Conservation (phyloP, 2,113 vertebrate genomes). For the Coptodon rendalli region DNA sequence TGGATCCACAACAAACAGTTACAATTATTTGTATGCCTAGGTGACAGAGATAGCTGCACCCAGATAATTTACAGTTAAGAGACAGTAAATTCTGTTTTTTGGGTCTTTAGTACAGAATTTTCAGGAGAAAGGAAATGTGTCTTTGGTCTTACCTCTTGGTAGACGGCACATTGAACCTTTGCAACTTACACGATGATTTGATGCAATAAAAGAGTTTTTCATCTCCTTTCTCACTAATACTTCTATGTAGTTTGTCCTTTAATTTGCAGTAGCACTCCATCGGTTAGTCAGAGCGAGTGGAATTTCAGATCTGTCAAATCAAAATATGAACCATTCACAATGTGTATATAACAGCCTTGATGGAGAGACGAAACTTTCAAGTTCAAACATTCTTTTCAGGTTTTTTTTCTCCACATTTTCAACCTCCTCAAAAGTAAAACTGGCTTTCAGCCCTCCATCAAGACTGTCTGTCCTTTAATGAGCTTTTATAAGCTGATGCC, state of each 20-base stretch:
- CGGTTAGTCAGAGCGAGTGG: neutral
- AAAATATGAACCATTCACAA: neutral
- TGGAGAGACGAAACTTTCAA: neutral
- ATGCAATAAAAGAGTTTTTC: neutral
- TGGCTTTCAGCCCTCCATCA: neutral
- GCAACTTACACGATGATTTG: neutral
- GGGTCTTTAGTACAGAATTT: neutral
- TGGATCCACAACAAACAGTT: neutral
- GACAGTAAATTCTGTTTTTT: neutral
- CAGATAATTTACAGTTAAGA: neutral
- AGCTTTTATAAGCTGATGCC: neutral
- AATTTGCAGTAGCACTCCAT: neutral
- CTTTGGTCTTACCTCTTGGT: neutral
- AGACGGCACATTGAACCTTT: neutral
- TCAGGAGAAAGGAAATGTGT: neutral
- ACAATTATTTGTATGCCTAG: neutral
- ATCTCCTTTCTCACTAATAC: neutral
- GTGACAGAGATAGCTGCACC: neutral
- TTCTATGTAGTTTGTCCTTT: neutral
- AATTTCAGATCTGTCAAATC: neutral
- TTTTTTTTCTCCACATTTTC: neutral
- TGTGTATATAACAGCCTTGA: constrained; percentile 23
- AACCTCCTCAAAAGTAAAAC: neutral
- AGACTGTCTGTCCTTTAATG: neutral
- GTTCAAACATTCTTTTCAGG: neutral